phyloP scores from a whole-genome alignment of 2,888 invertebrate genomes.

The Pseudeuparius sepicola region DNA sequence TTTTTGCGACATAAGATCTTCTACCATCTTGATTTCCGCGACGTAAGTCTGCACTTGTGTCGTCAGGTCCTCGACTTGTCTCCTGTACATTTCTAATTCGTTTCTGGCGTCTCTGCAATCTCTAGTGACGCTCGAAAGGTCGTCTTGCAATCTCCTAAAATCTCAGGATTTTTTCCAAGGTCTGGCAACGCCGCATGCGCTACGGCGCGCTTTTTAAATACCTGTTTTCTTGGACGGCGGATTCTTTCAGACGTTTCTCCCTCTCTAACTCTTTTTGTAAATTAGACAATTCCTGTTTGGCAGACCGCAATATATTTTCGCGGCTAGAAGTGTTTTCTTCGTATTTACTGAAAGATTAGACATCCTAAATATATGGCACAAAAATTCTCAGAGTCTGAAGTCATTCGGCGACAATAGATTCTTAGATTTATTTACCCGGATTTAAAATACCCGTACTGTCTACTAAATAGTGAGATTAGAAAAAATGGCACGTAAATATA shows the following conservation, averaged over 20 bases:
- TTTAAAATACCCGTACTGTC: too few relatives aligned
- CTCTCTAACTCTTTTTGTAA: conserved; percentile 51
- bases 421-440: too few relatives aligned
- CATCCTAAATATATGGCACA: too few relatives aligned
- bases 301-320: conserved; percentile 43
- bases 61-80: conserved; percentile 64
- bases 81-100: conserved; percentile 57
- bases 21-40: conserved; percentile 67
- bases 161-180: too few relatives aligned
- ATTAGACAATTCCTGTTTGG: conserved; percentile 46
- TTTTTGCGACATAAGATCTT: conserved; percentile 63
- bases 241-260: conserved; percentile 47
- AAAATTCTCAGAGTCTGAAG: too few relatives aligned
- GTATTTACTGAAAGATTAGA: conserved; percentile 29
- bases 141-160: conserved; percentile 59
- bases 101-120: conserved; percentile 52
- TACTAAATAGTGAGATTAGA: too few relatives aligned
- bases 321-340: conserved; percentile 37
- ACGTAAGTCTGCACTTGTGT: conserved; percentile 73
- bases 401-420: too few relatives aligned
- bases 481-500: too few relatives aligned
- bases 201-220: too few relatives aligned
- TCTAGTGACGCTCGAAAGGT: conserved; percentile 52
- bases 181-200: too few relatives aligned
- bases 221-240: conserved; percentile 51